Base-by-base conservation (phyloP, 2,797 vertebrate genomes). In the Microctenopoma steveboyesi region DNA sequence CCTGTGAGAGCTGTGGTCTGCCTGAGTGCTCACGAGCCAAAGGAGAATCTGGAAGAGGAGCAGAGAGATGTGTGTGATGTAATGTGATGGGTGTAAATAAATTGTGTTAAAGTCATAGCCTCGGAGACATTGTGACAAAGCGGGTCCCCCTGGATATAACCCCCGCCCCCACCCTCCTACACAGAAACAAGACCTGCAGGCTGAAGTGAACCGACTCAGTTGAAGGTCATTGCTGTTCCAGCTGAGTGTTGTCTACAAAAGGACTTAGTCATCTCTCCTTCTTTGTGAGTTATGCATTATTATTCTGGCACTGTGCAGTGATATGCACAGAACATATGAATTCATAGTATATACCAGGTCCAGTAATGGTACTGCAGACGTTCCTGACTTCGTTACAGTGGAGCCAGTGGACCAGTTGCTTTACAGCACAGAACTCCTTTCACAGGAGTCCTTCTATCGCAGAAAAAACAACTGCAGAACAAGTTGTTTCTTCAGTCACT, bases 31-130 rank as follows among this genome's bases (percentile, higher is more conserved):
- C 72, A 67, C 72, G 27, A 51, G 46, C 72, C 57, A 82, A 63
- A 33, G 85, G 60, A 66, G 69, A 86, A 62, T 60, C 90, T 92
- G 66, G 0, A n/a, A 30, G 49, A 58, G 13, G 8, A 39, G 54
- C 6, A 59, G 13, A 57, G 30, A 8, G 16, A 46, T 46, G 1
- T 46, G 43, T 46, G 16, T 46, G 16, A 15, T 15, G 16, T 14
- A 43, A 43, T 43, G 5, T 46, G 43, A 46, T 8, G 16, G 16
- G 18, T 6, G 30, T 33, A 5, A 33, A 6, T 33, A 33, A 33
- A 33, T 5, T 40, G 37, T 37, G 37, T 11, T 10, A 37, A 37
- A 37, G 9, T 9, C 37, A 37, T 33, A 3, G 11, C 37, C 37
- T 2, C 12, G 10, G 37, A 39, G 9, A 39, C 3, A 39, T 39